These are phyloP conservation scores for Cantharis rufa DNA, from an alignment of 2,888 invertebrate species.

Conservation along the genomic window DNA sequence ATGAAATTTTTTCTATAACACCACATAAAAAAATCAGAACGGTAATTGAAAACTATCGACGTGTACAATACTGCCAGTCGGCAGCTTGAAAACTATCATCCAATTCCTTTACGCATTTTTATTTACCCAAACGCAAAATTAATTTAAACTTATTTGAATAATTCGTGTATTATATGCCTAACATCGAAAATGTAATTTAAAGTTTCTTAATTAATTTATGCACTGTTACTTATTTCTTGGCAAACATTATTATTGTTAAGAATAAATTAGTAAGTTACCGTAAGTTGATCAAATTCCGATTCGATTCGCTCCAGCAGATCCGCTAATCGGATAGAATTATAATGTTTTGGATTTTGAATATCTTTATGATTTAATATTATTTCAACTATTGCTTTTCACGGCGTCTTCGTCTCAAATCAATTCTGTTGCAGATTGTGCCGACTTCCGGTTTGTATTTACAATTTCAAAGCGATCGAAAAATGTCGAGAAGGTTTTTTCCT, in stretches of 20 bases:
- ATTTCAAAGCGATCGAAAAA: neutral
- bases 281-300: neutral
- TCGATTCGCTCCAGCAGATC: neutral
- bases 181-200: neutral
- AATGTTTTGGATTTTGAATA: neutral
- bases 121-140: neutral
- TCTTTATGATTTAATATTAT: neutral
- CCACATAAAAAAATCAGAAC: neutral
- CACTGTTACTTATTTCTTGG: neutral
- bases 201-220: neutral
- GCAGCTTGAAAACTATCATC: neutral
- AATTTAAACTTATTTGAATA: neutral
- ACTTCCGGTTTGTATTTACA: neutral
- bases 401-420: neutral
- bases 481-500: neutral
- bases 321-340: neutral
- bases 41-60: neutral
- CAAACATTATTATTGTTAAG: neutral
- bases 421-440: too few relatives aligned
- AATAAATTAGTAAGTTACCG: neutral
- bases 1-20: neutral
- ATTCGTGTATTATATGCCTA: neutral
- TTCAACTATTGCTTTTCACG: neutral
- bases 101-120: neutral
- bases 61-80: neutral